phyloP scores from a whole-genome alignment of 2,113 vertebrate species.

The Ammospiza nelsoni region DNA sequence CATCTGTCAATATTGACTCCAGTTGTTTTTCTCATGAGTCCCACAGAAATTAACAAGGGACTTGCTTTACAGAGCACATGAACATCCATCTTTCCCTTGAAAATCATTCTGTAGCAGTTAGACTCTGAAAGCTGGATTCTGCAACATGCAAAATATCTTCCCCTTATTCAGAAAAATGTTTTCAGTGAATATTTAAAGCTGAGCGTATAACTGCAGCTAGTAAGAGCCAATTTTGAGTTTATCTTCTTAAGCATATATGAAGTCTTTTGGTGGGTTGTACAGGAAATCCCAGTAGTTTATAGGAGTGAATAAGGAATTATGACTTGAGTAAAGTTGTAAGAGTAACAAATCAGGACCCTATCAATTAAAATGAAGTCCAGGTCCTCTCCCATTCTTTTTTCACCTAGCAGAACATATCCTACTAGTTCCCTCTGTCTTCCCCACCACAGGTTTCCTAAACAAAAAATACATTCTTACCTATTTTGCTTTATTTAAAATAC shows the following conservation, averaged over 20 bases:
- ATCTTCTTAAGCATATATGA: neutral
- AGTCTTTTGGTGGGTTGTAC: neutral
- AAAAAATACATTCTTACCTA: constrained; percentile 9
- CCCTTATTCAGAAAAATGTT: neutral
- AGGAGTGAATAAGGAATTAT: neutral
- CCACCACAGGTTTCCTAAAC: neutral
- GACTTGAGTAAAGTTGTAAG: neutral
- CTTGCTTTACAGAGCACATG: neutral
- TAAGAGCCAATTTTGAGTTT: neutral
- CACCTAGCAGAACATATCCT: neutral
- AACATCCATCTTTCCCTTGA: neutral
- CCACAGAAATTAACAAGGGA: neutral
- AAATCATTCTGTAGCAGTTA: neutral
- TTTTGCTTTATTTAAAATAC: constrained; percentile 47
- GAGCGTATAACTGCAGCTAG: neutral
- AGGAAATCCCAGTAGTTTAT: neutral
- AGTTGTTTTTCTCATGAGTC: neutral
- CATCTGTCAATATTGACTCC: neutral
- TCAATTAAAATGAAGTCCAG: neutral
- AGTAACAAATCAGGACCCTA: neutral
- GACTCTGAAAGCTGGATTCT: neutral
- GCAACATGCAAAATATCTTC: neutral
- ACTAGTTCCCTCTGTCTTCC: neutral
- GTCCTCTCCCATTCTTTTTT: neutral
- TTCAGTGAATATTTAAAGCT: neutral